Base-by-base conservation (phyloP, 2,113 vertebrate genomes). In the Lucifuga dentata region DNA sequence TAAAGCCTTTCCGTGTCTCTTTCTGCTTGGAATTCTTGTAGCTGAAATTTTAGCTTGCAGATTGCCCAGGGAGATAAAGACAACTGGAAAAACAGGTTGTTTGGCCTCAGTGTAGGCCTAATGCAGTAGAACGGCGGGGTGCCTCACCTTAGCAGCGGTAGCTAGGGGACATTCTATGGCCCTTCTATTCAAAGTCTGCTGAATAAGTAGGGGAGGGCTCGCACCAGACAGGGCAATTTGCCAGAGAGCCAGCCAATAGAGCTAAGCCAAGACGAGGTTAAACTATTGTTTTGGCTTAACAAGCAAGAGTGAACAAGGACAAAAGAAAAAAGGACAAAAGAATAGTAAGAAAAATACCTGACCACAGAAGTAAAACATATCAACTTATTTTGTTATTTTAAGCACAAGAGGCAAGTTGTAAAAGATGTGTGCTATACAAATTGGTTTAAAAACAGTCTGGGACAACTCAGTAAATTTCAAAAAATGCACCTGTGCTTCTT, bases 61-160 rank as follows among this genome's bases (percentile, higher is more conserved):
- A 90, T 89, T 89, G 89, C 80, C 80, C 1, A 49, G 75, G 72
- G 86, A 89, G 88, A 91, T 89, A 87, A 83, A 84, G 85, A 83
- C 90, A 91, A 90, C 90, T 92, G 88, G 90, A 92, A 91, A 90
- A 91, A 87, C 92, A 89, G 90, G 92, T 91, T 89, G 81, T 87
- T 88, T 88, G 83, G 86, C 82, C 85, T 64, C 38, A 64, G 80
- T 65, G 40, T 60, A 80, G 83, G 78, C 88, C 83, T 73, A 86
- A 84, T 68, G 79, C 70, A 56, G 82, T 38, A n/a, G 68, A 82
- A 64, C 84, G 73, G 88, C 72, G 66, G 77, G 90, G 87, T 33
- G 81, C 74, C 90, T 91, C 86, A 91, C 90, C 89, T 91, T 89
- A 88, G 88, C 82, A 87, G 90, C 84, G 51, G 89, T 90, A 90